Percentiles rank a stretch among this genome's conserved stretches.
These are phyloP conservation scores for Conops quadrifasciatus DNA, from an alignment of 2,888 invertebrate genomes.

Conservation along the genomic window DNA sequence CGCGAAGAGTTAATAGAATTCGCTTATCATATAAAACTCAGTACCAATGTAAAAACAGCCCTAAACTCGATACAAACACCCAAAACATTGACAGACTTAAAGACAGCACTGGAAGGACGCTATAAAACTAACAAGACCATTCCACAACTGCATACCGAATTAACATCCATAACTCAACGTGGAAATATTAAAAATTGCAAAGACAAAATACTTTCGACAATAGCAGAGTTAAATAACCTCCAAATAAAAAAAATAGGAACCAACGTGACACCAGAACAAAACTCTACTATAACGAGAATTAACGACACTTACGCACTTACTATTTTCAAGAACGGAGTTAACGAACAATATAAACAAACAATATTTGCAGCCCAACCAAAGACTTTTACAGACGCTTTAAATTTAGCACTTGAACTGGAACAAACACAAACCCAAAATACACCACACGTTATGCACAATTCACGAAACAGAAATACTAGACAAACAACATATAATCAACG, in stretches of 20 bases:
- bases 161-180: background rate
- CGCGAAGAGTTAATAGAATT: too few species aligned
- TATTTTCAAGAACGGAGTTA: background rate
- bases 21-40: too few species aligned
- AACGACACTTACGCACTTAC: background rate
- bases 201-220: background rate
- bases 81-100: background rate
- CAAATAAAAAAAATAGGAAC: background rate
- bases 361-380: background rate
- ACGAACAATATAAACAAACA: background rate
- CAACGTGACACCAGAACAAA: background rate
- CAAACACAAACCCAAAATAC: too few species aligned
- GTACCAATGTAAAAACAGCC: background rate
- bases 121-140: slow-evolving; percentile 1
- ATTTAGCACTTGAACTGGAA: too few species aligned
- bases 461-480: too few species aligned
- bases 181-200: background rate
- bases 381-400: background rate
- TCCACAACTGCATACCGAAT: background rate
- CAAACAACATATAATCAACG: too few species aligned
- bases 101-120: background rate
- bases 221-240: background rate
- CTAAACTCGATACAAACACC: background rate
- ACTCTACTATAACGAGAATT: background rate
- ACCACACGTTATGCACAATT: too few species aligned